A percentile compares a stretch with the other conserved stretches of the same genome.
These are phyloP conservation scores for Corythaeola cristata DNA, from an alignment of 2,113 vertebrate species.

Conservation along the genomic window DNA sequence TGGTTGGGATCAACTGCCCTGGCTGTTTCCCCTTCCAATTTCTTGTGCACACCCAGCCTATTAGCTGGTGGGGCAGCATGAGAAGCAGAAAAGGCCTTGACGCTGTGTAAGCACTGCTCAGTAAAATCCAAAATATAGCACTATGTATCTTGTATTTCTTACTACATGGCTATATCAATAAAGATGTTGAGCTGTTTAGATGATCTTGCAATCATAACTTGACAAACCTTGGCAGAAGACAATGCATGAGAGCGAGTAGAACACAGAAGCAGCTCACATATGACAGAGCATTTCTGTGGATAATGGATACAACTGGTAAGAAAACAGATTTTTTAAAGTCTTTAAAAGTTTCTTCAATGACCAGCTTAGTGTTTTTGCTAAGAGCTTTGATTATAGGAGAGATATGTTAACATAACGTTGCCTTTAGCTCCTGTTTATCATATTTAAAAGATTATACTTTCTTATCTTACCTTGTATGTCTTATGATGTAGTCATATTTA, in stretches of 20 bases:
- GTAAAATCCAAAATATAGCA: background rate
- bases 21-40: background rate
- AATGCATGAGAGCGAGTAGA: background rate
- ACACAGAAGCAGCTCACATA: background rate
- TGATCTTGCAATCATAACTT: background rate
- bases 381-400: background rate
- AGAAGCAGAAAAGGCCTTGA: background rate
- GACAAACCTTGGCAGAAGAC: background rate
- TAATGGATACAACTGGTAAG: background rate
- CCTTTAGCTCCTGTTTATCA: background rate
- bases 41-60: background rate
- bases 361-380: background rate
- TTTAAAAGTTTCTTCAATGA: background rate
- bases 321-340: background rate
- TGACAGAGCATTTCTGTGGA: background rate
- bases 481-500: background rate
- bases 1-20: background rate
- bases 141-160: background rate
- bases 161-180: background rate
- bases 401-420: background rate
- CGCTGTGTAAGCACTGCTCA: background rate
- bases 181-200: background rate
- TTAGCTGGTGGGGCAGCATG: background rate
- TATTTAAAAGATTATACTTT: slow-evolving; percentile 19
- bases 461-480: background rate